phyloP scores from a whole-genome alignment of 2,113 vertebrate species.

The Rhineura floridana region DNA sequence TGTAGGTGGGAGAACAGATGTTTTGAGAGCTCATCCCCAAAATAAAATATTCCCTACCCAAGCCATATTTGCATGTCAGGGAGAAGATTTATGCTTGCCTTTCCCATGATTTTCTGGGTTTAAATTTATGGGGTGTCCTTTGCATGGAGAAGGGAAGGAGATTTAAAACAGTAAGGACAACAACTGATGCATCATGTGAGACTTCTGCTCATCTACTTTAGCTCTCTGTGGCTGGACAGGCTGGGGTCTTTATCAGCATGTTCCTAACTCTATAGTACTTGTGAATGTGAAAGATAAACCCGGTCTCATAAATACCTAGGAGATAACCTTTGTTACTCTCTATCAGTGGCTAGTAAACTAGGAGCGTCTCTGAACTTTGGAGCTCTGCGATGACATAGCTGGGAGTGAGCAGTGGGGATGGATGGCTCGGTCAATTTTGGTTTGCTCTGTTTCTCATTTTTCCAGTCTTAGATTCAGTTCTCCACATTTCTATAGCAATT shows the following conservation, averaged over 20 bases:
- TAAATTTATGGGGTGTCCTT: neutral
- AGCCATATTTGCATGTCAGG: neutral
- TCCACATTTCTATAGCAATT: no score
- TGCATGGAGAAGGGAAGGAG: neutral
- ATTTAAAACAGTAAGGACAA: neutral
- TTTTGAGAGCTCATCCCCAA: no score
- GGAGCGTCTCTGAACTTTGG: neutral
- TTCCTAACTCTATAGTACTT: accelerated
- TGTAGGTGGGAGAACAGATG: no score
- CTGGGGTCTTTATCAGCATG: neutral
- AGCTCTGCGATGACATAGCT: neutral
- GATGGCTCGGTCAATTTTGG: no score
- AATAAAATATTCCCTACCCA: no score
- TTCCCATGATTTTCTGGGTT: neutral
- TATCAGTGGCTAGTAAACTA: neutral
- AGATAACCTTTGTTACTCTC: neutral
- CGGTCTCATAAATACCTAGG: accelerated
- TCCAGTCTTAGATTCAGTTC: no score
- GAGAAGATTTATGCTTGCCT: neutral
- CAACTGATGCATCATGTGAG: neutral
- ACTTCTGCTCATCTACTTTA: neutral
- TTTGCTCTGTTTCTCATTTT: no score
- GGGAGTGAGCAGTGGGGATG: neutral
- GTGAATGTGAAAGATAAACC: neutral
- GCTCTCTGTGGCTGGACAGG: neutral